Evolutionary conservation across 1,140 invertebrate species (phyloP), one percentile per base, ranked within the genome.

Genomic region (Aphelinus certus): DNA sequence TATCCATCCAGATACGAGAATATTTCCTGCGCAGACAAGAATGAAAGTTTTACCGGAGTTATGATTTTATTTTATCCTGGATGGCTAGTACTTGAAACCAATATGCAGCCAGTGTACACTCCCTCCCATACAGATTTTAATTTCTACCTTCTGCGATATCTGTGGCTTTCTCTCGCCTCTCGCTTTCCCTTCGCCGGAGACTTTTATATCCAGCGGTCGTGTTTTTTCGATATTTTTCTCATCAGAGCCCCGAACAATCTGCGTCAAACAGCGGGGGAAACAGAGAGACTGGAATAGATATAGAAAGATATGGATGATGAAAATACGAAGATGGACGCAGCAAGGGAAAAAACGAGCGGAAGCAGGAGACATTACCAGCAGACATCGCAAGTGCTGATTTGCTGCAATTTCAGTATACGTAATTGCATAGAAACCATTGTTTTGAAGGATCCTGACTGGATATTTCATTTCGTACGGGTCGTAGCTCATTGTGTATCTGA

Each of bases 141-240:
- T 53, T 53, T 9, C 51, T 53, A 4, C 51, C 51, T 53, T 53
- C 9, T 53, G 9, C 51, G 4, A 53, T 4, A 53, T 70, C 67
- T 58, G 47, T 46, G 56, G 46, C 9, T 60, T 42, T 26, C 3
- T 26, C 7, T 60, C 57, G 26, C 57, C 57, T 26, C 47, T 47
- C 26, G 2, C 55, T 66, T 3, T 47, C 47, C 49, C 63, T 51
- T 47, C 48, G 45, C 43, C 26, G 3, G 60, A 62, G n/a, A 3
- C 45, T 46, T 62, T 62, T 62, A 45, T 62, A 62, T 62, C 26
- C 60, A 6, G 60, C 42, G 10, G 48, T 58, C 57, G 57, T 70
- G 49, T 60, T 60, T 60, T 70, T 70, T 57, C 65, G 53, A 67
- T 67, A 49, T 60, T 51, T 70, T 70, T 70, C 67, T 70, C 67